These are phyloP conservation scores for Lochmaea capreae DNA, from an alignment of 2,888 invertebrate species.

Conservation along the genomic window DNA sequence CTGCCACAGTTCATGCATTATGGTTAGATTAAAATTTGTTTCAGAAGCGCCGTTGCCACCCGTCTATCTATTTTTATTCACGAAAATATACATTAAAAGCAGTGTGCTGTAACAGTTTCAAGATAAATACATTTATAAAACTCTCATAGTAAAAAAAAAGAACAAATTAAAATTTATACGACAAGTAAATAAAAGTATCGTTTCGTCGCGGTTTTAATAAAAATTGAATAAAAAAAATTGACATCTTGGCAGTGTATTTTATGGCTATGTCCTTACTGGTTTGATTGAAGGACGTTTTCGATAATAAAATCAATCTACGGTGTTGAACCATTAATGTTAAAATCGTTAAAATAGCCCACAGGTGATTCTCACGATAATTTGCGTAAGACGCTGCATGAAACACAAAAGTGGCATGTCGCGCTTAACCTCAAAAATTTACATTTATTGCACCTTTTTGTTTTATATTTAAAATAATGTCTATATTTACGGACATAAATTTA, in stretches of 20 bases:
- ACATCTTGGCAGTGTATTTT: constrained; percentile 3
- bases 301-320: constrained; percentile 19
- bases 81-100: no score
- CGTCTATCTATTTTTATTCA: no score
- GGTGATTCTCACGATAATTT: constrained; percentile 21
- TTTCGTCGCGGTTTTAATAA: not conserved
- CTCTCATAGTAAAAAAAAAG: not conserved
- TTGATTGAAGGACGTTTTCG: constrained; percentile 19
- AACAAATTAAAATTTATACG: no score
- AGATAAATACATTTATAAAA: no score
- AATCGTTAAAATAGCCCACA: constrained; percentile 20
- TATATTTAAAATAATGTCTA: not conserved
- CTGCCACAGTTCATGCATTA: constrained; percentile 28
- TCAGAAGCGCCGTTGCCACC: constrained; percentile 4
- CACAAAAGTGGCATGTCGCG: constrained; percentile 3
- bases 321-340: constrained; percentile 21
- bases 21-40: constrained; percentile 18
- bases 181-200: no score
- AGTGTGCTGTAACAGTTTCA: no score
- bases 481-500: not conserved
- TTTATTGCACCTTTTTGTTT: constrained; percentile 1
- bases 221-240: not conserved
- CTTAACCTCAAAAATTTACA: constrained; percentile 12
- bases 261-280: constrained; percentile 12
- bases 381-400: constrained; percentile 10